These are phyloP conservation scores for Lichenostomus cassidix DNA, from an alignment of 2,113 vertebrate species.

Conservation along the genomic window DNA sequence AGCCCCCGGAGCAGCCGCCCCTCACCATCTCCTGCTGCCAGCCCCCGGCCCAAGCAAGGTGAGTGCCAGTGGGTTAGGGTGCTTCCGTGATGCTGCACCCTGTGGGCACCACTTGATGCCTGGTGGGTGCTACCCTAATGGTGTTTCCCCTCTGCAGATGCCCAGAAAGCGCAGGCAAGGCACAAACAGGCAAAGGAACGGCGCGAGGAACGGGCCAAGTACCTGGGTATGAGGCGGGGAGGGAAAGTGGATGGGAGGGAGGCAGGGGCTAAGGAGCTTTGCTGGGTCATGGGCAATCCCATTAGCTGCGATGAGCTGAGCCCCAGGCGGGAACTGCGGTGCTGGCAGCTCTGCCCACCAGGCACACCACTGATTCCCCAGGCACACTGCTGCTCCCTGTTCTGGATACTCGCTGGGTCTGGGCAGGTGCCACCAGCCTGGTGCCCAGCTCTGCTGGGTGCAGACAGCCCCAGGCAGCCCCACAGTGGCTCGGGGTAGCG, in stretches of 20 bases:
- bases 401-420: fast-evolving
- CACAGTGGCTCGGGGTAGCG: neutral
- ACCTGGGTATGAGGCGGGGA: slow-evolving; percentile 79
- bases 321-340: fast-evolving
- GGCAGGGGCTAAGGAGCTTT: slow-evolving; percentile 35
- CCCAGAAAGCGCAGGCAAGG: slow-evolving; percentile 87
- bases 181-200: slow-evolving; percentile 91
- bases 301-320: neutral
- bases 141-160: slow-evolving; percentile 72
- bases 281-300: neutral
- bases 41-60: slow-evolving; percentile 74
- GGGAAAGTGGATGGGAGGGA: neutral
- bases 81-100: neutral
- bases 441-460: fast-evolving
- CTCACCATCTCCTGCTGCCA: neutral
- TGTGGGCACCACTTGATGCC: fast-evolving
- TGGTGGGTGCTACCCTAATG: neutral
- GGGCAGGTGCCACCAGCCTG: neutral
- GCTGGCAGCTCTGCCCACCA: neutral
- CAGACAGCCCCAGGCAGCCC: neutral
- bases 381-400: neutral
- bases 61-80: neutral
- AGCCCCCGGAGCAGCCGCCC: neutral
- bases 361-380: neutral
- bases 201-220: slow-evolving; percentile 91